phyloP scores from a whole-genome alignment of 2,113 vertebrate genomes.

The Grammomys dolichurus region DNA sequence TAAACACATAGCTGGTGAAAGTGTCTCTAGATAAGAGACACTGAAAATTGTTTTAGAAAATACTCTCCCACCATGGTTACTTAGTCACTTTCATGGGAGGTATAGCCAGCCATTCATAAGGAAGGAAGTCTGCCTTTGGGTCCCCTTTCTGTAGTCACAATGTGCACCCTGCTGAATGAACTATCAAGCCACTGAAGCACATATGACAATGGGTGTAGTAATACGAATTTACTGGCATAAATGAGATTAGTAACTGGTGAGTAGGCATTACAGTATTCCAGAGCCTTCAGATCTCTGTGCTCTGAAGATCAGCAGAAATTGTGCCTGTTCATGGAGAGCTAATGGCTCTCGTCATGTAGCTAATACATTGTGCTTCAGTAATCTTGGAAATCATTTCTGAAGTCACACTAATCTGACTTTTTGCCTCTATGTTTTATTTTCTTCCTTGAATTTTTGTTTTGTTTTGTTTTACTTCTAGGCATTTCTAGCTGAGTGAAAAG shows the following conservation, averaged over 20 bases:
- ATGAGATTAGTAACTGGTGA: slow-evolving; percentile 77
- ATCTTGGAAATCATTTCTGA: slow-evolving; percentile 71
- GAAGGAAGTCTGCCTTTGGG: slow-evolving; percentile 6
- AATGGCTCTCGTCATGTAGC: slow-evolving; percentile 72
- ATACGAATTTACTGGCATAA: slow-evolving; percentile 51
- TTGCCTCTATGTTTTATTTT: slow-evolving; percentile 63
- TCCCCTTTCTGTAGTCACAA: slow-evolving; percentile 41
- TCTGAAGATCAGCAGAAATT: slow-evolving; percentile 63
- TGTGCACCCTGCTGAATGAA: slow-evolving; percentile 51
- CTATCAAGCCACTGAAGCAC: slow-evolving; percentile 58
- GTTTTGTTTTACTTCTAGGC: slow-evolving; percentile 41
- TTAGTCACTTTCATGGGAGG: slow-evolving; percentile 33
- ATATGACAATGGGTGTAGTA: slow-evolving; percentile 60
- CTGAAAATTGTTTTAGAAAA: slow-evolving; percentile 19
- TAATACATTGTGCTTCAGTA: slow-evolving; percentile 73
- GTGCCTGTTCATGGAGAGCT: slow-evolving; percentile 65
- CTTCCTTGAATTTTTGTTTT: slow-evolving; percentile 59
- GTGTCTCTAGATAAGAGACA: not conserved
- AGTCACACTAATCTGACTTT: slow-evolving; percentile 73
- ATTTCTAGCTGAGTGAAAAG: slow-evolving; percentile 57
- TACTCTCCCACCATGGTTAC: slow-evolving; percentile 25
- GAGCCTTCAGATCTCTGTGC: not conserved
- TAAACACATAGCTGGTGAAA: not conserved
- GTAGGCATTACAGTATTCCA: slow-evolving; percentile 53
- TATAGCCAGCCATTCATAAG: slow-evolving; percentile 43